phyloP scores from a whole-genome alignment of 2,797 vertebrate genomes.

The Trachurus trachurus region DNA sequence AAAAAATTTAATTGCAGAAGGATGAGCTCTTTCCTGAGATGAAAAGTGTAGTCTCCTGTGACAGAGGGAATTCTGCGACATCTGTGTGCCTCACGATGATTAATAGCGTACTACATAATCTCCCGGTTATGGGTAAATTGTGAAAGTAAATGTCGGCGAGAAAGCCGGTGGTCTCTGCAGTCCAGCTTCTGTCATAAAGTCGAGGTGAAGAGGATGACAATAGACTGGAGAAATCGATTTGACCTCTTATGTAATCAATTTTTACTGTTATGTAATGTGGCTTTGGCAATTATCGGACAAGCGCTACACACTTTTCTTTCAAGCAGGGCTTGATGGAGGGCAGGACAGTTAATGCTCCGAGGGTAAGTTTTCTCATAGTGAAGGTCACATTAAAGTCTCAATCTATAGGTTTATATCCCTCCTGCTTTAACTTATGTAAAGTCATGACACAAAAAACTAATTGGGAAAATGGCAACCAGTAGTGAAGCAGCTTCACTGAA shows the following conservation, averaged over 20 bases:
- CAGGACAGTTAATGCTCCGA: not conserved
- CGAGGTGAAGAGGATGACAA: constrained; percentile 50
- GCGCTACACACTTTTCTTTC: constrained; percentile 17
- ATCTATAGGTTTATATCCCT: not conserved
- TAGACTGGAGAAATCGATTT: constrained; percentile 47
- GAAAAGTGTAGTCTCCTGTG: constrained; percentile 34
- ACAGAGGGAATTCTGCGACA: constrained; percentile 17
- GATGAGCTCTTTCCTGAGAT: constrained; percentile 23
- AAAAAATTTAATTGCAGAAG: constrained; percentile 38
- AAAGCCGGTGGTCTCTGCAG: constrained; percentile 17
- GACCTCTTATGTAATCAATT: constrained; percentile 59
- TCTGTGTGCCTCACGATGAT: constrained; percentile 45
- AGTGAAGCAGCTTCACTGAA: not conserved
- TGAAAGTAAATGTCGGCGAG: constrained; percentile 15
- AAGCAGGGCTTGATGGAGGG: not conserved
- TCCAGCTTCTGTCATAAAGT: constrained; percentile 18
- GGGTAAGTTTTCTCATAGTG: not conserved
- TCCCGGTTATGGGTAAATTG: constrained; percentile 4
- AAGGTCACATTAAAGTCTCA: constrained; percentile 6
- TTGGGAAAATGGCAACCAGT: no score
- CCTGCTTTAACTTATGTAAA: not conserved
- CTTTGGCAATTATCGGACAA: constrained; percentile 29
- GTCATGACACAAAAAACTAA: not conserved
- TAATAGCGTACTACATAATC: not conserved
- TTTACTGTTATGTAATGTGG: constrained; percentile 52